Percentiles rank a stretch among this genome's conserved stretches.
phyloP scores from a whole-genome alignment of 2,113 vertebrate species.

The Elephas maximus region DNA sequence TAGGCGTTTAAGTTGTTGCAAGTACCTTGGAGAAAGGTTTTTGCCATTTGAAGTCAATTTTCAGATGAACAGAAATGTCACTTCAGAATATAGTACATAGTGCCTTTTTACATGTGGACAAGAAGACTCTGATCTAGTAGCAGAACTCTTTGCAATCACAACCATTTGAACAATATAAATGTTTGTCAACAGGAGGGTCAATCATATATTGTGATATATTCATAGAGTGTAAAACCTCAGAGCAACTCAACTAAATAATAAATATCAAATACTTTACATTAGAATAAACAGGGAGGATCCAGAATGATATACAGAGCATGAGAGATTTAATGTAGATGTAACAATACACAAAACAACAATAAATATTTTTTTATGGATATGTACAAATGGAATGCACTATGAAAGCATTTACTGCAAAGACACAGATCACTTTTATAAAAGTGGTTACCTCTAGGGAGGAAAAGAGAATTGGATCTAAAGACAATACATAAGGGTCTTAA shows the following conservation, averaged over 20 bases:
- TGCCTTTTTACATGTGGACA: background rate
- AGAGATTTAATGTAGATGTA: constrained; percentile 53
- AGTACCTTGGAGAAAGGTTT: background rate
- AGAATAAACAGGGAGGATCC: background rate
- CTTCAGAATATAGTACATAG: background rate
- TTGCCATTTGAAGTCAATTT: background rate
- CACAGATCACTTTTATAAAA: constrained; percentile 54
- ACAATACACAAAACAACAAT: background rate
- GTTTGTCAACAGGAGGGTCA: background rate
- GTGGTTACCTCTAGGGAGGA: background rate
- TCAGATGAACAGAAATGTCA: constrained; percentile 10
- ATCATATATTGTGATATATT: background rate
- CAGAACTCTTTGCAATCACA: constrained; percentile 14
- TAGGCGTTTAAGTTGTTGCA: background rate
- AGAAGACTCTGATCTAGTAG: background rate
- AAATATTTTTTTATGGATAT: constrained; percentile 53
- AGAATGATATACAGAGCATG: background rate
- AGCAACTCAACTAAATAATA: constrained; percentile 32
- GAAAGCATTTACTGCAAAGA: constrained; percentile 54
- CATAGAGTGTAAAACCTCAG: constrained; percentile 12
- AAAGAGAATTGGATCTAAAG: background rate
- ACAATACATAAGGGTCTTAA: background rate
- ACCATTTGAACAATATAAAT: background rate
- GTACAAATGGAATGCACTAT: constrained; percentile 35
- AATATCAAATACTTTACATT: background rate